Conservation (phyloP, 2,113 vertebrate genomes). For the Castor canadensis region DNA sequence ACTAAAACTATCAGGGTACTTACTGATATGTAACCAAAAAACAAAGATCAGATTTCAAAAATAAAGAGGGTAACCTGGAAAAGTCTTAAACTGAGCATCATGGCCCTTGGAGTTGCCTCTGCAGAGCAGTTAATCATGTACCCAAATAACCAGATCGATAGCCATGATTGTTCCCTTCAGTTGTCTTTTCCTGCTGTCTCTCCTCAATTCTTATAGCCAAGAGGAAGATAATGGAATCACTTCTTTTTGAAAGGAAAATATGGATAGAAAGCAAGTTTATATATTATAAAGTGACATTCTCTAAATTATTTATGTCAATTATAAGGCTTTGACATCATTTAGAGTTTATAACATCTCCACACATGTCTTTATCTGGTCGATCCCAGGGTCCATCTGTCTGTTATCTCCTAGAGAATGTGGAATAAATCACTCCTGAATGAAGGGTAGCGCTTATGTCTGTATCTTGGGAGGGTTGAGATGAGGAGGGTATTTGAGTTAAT, state of each 20-base stretch:
- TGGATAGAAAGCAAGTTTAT: background rate
- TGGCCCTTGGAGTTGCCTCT: background rate
- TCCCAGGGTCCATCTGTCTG: background rate
- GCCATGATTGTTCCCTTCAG: conserved; percentile 44
- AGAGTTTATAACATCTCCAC: background rate
- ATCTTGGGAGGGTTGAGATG: background rate
- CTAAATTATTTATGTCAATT: background rate
- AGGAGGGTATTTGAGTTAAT: background rate
- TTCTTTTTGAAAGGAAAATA: conserved; percentile 20
- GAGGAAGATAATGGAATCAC: conserved; percentile 13
- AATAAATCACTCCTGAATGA: conserved; percentile 14
- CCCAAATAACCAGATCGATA: background rate
- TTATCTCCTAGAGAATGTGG: background rate
- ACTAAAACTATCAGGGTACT: conserved; percentile 18
- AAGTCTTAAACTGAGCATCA: conserved; percentile 56
- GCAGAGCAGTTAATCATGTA: conserved; percentile 48
- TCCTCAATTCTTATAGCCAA: conserved; percentile 30
- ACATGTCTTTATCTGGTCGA: background rate
- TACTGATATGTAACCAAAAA: background rate
- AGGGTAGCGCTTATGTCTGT: background rate
- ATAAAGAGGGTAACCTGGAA: conserved; percentile 14
- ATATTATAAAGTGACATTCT: conserved; percentile 25
- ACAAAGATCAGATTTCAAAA: conserved; percentile 15
- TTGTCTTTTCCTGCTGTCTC: conserved; percentile 40
- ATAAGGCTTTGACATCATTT: background rate